A percentile compares a stretch with the other conserved stretches of the same genome.
phyloP scores from a whole-genome alignment of 2,888 invertebrate genomes.

The Hemithea aestivaria region DNA sequence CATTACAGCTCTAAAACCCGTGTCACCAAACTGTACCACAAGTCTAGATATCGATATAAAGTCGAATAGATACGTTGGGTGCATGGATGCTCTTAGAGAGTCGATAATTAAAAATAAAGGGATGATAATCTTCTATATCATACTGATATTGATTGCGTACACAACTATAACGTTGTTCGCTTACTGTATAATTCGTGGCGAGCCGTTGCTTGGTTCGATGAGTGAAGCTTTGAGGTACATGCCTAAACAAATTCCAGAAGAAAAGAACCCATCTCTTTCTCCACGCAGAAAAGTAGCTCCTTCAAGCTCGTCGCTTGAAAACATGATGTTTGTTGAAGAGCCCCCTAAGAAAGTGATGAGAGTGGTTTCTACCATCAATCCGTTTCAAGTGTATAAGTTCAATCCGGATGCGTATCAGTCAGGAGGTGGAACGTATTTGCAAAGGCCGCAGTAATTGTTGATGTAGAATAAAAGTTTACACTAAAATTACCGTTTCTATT shows the following conservation, averaged over 20 bases:
- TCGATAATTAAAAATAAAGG: conserved; percentile 47
- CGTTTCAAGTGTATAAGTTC: conserved; percentile 53
- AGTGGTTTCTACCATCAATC: conserved; percentile 59
- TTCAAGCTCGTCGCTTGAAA: conserved; percentile 42
- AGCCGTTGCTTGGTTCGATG: conserved; percentile 47
- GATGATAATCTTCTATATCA: conserved; percentile 45
- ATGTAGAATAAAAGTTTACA: too few species aligned
- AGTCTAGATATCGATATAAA: conserved; percentile 29
- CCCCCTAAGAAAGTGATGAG: conserved; percentile 56
- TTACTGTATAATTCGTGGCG: conserved; percentile 54
- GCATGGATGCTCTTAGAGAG: conserved; percentile 46
- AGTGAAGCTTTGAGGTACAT: conserved; percentile 31
- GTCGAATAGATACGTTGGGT: conserved; percentile 46
- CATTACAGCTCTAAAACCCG: conserved; percentile 39
- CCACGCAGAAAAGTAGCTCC: conserved; percentile 15
- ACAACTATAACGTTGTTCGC: conserved; percentile 48
- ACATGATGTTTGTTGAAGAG: conserved; percentile 54
- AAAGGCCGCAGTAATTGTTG: conserved; percentile 22
- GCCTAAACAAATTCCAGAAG: conserved; percentile 26
- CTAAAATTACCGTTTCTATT: too few species aligned
- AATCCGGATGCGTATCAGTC: conserved; percentile 38
- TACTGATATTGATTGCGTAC: conserved; percentile 41
- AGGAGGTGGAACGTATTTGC: conserved; percentile 20
- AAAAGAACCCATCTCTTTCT: conserved; percentile 15
- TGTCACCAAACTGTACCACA: conserved; percentile 46